Conservation (phyloP, 2,888 invertebrate genomes). For the Mythimna impura region DNA sequence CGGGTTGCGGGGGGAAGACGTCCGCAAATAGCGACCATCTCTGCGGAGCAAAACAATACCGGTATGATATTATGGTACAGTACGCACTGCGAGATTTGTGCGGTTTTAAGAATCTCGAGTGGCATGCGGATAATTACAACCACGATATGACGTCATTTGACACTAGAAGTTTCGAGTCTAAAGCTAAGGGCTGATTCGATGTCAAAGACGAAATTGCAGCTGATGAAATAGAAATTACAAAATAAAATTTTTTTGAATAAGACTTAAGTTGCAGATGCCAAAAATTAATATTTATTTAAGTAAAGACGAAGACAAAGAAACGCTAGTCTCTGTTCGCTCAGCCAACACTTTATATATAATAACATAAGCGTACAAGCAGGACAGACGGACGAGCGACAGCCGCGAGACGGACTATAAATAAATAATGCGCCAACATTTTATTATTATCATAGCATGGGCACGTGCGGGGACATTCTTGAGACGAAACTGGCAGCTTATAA, state of each 20-base stretch:
- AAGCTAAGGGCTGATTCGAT: not conserved
- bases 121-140: constrained; percentile 59
- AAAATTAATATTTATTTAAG: constrained; percentile 24
- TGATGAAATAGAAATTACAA: not conserved
- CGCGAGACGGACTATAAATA: constrained; percentile 90
- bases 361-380: constrained; percentile 77
- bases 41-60: constrained; percentile 88
- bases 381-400: constrained; percentile 89
- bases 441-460: constrained; percentile 89
- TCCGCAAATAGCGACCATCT: constrained; percentile 89
- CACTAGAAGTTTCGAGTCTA: constrained; percentile 12
- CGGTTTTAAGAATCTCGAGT: constrained; percentile 67
- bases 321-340: constrained; percentile 62
- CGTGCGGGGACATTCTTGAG: constrained; percentile 87
- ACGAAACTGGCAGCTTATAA: constrained; percentile 80
- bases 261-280: not conserved
- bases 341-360: constrained; percentile 77
- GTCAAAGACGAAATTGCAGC: not conserved
- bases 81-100: constrained; percentile 73
- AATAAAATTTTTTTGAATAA: not conserved
- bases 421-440: constrained; percentile 90
- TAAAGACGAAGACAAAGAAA: constrained; percentile 60
- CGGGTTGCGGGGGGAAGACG: constrained; percentile 73
- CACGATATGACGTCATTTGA: constrained; percentile 52
- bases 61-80: constrained; percentile 86